phyloP scores from a whole-genome alignment of 2,797 vertebrate species.

The Eurystomus glaucurus region DNA sequence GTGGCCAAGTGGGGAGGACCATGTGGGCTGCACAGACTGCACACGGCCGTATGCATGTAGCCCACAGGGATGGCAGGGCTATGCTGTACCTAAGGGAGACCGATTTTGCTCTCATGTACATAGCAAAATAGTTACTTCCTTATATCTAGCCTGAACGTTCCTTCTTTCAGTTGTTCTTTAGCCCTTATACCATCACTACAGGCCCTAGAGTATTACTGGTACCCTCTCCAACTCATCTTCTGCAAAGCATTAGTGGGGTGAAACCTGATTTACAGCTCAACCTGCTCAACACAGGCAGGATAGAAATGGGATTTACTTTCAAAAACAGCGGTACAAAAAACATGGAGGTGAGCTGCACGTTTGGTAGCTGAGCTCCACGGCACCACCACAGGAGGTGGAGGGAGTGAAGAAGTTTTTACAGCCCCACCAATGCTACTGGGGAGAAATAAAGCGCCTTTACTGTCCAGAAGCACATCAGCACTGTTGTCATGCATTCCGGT shows the following conservation, averaged over 20 bases:
- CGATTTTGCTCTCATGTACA: not conserved
- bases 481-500: fast-evolving
- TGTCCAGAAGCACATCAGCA: not conserved
- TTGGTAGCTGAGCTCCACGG: not conserved
- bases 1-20: not conserved
- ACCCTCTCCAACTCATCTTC: not conserved
- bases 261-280: not conserved
- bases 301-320: not conserved
- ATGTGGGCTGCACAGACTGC: not conserved
- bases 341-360: not conserved
- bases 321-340: not conserved
- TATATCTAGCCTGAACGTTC: not conserved
- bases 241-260: not conserved
- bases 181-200: not conserved
- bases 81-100: fast-evolving
- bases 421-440: not conserved
- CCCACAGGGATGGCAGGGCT: not conserved
- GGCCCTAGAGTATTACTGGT: too few species aligned
- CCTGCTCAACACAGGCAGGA: not conserved
- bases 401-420: not conserved
- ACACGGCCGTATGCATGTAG: fast-evolving
- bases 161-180: not conserved
- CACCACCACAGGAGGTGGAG: fast-evolving
- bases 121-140: not conserved
- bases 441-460: not conserved